Evolutionary conservation across 2,113 vertebrate species (phyloP).

Genomic region (Aphyosemion australe): DNA sequence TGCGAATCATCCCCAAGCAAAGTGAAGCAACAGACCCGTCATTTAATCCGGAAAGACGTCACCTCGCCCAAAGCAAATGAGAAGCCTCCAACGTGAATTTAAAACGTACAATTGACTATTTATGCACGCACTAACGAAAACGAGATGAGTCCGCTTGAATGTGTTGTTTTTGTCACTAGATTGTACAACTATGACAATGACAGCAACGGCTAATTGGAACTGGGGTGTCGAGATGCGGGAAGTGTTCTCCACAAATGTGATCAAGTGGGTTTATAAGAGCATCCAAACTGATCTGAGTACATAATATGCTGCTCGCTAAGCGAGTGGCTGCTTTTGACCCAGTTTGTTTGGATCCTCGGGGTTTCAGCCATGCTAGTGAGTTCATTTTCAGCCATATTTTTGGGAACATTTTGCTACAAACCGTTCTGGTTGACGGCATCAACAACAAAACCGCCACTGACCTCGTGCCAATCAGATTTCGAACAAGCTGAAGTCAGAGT

Average conservation of each 20-base stretch:
- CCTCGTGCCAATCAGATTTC: constrained; percentile 2
- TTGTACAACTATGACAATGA: background rate
- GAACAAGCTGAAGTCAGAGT: constrained; percentile 22
- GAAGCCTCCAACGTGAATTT: no score
- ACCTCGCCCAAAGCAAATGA: background rate
- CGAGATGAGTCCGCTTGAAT: background rate
- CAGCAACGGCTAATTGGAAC: background rate
- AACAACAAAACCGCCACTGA: background rate
- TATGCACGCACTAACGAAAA: background rate
- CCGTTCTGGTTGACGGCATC: background rate
- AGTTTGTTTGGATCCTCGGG: background rate
- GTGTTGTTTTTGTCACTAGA: background rate
- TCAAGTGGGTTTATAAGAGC: background rate
- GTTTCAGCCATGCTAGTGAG: background rate
- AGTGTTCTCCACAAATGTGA: background rate
- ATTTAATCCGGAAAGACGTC: background rate
- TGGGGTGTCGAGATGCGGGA: background rate
- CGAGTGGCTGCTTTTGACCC: background rate
- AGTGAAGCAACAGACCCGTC: no score
- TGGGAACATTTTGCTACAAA: background rate
- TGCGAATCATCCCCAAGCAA: no score
- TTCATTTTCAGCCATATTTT: background rate
- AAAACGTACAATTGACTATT: no score
- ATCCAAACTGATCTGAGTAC: background rate
- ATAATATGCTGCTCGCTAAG: background rate